Base-by-base conservation (phyloP, 2,888 invertebrate genomes). In the Eretmocerus hayati region DNA sequence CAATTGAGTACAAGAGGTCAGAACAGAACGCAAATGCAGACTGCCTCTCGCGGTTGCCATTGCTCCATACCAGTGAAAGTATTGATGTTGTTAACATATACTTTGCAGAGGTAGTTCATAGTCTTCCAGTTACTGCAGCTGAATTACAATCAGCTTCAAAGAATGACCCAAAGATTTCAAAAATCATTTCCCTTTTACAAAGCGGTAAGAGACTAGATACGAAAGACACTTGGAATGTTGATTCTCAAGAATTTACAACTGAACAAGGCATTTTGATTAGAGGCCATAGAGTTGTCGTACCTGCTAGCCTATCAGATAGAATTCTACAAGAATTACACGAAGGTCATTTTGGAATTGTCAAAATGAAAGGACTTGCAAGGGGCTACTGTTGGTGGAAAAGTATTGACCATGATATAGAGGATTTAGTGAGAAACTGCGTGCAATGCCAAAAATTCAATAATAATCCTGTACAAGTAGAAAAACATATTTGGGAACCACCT, bases 21-120 rank as follows among this genome's bases (percentile, higher is more conserved):
- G 42, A 46, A 37, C 31, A 53, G 2, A 51, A 58, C 46, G 43
- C 48, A 13, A 60, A 58, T 38, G 57, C 56, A 5, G 56, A 60
- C 47, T 55, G 53, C 6, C 19, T 59, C 18, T 59, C 55, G 1
- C 11, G 57, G 22, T 36, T 58, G 31, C 58, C 56, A n/a, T 19
- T 35, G 11, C 21, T 18, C 13, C 26, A 41, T 5, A 33, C 5
- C 8, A 42, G 37, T 13, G 5, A 26, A 33, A 9, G 30, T 21
- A 40, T 37, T 11, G 53, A 52, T 37, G 46, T 52, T n/a, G 44
- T 52, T 11, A 48, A 56, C 32, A 32, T 49, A 18, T 48, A 43
- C 26, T 22, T 42, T 1, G 53, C 55, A 3, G 18, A 55, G 8
- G 19, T 22, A 5, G 18, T 50, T 16, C 20, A 37, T 5, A 55